phyloP scores from a whole-genome alignment of 2,888 invertebrate genomes.

The Drosophila suboccidentalis region DNA sequence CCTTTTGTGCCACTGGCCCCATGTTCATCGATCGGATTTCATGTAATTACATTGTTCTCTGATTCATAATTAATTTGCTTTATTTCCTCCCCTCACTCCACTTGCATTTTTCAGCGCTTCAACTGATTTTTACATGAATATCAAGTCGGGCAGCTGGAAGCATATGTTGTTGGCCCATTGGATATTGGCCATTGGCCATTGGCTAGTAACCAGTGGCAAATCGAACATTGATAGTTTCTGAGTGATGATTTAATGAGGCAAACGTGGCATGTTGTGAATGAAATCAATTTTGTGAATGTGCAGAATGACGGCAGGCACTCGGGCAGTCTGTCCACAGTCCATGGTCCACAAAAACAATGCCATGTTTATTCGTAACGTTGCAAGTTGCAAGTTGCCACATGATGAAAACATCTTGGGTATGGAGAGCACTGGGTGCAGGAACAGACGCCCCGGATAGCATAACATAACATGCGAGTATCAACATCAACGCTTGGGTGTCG shows the following conservation, averaged over 20 bases:
- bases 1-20: conserved; percentile 59
- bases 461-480: conserved; percentile 3
- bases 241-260: conserved; percentile 82
- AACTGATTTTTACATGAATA: conserved; percentile 75
- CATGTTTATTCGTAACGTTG: conserved; percentile 30
- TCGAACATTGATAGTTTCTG: conserved; percentile 80
- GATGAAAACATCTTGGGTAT: conserved; percentile 61
- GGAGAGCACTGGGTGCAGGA: conserved; percentile 42
- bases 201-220: conserved; percentile 42
- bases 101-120: conserved; percentile 68
- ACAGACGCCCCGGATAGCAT: conserved; percentile 40
- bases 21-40: conserved; percentile 82
- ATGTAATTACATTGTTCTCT: conserved; percentile 84
- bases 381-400: conserved; percentile 30
- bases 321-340: conserved; percentile 15
- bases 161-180: conserved; percentile 43
- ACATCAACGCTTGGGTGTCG: conserved; percentile 60
- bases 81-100: conserved; percentile 1
- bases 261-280: conserved; percentile 82
- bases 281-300: conserved; percentile 81
- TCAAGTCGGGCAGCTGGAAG: conserved; percentile 36
- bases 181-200: no score
- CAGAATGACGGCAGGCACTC: conserved; percentile 61
- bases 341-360: conserved; percentile 29
- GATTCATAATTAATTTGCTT: conserved; percentile 82